These are phyloP conservation scores for Theretra japonica DNA, from an alignment of 2,888 invertebrate species.

Conservation along the genomic window DNA sequence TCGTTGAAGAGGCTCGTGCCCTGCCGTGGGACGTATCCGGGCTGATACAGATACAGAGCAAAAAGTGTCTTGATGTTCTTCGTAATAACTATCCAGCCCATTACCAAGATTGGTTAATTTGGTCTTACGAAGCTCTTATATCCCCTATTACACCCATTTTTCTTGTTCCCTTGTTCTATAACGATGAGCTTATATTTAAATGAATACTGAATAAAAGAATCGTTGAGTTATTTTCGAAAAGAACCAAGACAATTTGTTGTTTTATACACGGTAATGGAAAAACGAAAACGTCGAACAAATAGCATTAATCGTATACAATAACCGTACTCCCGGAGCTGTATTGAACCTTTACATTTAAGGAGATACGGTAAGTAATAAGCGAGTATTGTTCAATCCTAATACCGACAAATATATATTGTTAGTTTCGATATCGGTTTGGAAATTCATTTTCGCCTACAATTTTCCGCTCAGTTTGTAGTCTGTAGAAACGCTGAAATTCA, in stretches of 20 bases:
- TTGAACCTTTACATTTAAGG: not conserved
- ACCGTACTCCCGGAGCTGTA: slow-evolving; percentile 3
- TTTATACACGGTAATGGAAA: slow-evolving; percentile 10
- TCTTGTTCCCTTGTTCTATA: not conserved
- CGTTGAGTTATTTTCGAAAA: not conserved
- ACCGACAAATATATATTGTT: not conserved
- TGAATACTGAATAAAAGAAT: not conserved
- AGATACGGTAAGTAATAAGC: not conserved
- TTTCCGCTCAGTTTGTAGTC: too few species aligned
- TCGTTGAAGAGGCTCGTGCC: too few species aligned
- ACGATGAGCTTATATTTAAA: too few species aligned
- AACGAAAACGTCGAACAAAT: slow-evolving; percentile 11
- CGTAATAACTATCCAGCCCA: not conserved
- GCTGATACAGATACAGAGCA: too few species aligned
- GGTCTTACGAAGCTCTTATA: not conserved
- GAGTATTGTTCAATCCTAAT: not conserved
- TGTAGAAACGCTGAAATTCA: too few species aligned
- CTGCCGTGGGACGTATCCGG: too few species aligned
- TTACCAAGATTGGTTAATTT: not conserved
- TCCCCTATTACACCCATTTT: not conserved
- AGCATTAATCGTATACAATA: slow-evolving; percentile 21
- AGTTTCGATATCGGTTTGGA: not conserved
- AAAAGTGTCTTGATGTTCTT: too few species aligned
- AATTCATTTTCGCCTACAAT: too few species aligned
- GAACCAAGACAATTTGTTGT: slow-evolving; percentile 2